Base-by-base conservation (phyloP, 2,113 vertebrate species). In the Zosterops borbonicus region DNA sequence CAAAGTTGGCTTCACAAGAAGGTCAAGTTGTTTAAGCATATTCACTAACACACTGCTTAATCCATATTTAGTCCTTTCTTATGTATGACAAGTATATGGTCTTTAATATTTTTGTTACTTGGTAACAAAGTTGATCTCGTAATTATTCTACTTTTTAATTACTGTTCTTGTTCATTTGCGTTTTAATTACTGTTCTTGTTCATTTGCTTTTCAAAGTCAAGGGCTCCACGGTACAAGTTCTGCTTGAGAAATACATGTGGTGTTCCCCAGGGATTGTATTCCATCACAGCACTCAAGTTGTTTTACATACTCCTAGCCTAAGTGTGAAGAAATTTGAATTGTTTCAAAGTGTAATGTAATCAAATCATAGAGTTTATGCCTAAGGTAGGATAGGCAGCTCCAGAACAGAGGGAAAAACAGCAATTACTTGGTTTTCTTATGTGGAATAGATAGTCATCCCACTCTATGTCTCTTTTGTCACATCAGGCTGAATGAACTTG, bases 121-220 rank as follows among this genome's bases (percentile, higher is more conserved):
- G 31, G 44, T 78, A 82, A 83, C 28, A 44, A 67, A 82, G 52
- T 79, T 87, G 22, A 44, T 78, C 68, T 63, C 25, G 44, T 47
- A 76, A 24, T 83, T 64, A 65, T 87, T 93, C 67, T 46, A 35
- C 58, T 89, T 90, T 63, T 84, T 58, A 75, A 86, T 90, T 68
- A 62, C 28, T 62, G 15, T 78, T 76, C 37, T 63, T 62, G 24
- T 79, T 80, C 12, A 49, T 80, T 85, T 90, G 28, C 12, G 42
- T 96, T 92, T 89, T 62, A 76, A 78, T 94, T 69, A 67, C 39
- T 71, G 19, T 62, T 71, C 46, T 80, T 75, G 52, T 82, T 82
- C 9, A 37, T 85, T 87, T 87, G 46, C 28, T 94, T 97, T 93
- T 88, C 68, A 85, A 93, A 88, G 55, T 80, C 37, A 67, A 74